Evolutionary conservation across 2,797 vertebrate genomes (phyloP).

Genomic region (Betta splendens): DNA sequence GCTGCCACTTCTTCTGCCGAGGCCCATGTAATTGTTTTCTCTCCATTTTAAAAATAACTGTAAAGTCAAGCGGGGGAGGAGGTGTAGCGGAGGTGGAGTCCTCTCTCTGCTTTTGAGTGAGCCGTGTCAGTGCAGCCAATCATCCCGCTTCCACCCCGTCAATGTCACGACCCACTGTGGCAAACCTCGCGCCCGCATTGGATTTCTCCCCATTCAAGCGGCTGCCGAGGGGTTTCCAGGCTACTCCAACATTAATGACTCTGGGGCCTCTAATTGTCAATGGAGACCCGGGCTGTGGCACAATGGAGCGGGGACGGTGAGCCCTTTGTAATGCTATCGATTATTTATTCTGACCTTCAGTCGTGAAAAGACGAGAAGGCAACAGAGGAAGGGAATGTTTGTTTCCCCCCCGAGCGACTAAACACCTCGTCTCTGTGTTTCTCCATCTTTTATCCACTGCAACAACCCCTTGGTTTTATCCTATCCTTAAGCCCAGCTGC

Average conservation of each 20-base stretch:
- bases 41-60: conserved; percentile 50
- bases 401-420: conserved; percentile 66
- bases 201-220: conserved; percentile 70
- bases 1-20: conserved; percentile 9
- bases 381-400: conserved; percentile 62
- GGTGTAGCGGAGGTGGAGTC: conserved; percentile 19
- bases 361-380: conserved; percentile 59
- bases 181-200: conserved; percentile 69
- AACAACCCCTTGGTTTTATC: conserved; percentile 49
- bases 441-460: conserved; percentile 50
- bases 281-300: conserved; percentile 58
- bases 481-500: conserved; percentile 65
- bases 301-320: conserved; percentile 50
- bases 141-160: conserved; percentile 31
- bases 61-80: conserved; percentile 17
- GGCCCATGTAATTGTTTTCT: conserved; percentile 32
- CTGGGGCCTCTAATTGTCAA: conserved; percentile 67
- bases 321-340: conserved; percentile 70
- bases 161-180: conserved; percentile 69
- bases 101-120: conserved; percentile 26
- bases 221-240: conserved; percentile 67
- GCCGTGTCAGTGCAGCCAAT: conserved; percentile 38
- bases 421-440: conserved; percentile 51
- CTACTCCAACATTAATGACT: conserved; percentile 77
- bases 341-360: conserved; percentile 80